Conservation (phyloP, 2,113 vertebrate genomes). For the Oophaga pumilio region DNA sequence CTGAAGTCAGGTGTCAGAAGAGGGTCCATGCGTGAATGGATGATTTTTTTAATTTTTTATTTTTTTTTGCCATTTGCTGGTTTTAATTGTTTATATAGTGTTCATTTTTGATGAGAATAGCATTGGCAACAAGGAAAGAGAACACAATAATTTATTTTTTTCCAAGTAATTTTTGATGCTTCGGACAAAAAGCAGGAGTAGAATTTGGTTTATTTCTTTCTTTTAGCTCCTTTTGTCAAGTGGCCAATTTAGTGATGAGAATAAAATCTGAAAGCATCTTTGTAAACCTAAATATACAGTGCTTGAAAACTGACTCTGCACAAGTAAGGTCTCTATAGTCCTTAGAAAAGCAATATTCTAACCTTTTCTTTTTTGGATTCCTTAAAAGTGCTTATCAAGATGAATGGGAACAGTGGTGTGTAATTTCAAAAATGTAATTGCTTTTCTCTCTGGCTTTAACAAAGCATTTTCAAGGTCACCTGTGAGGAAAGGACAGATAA, state of each 20-base stretch:
- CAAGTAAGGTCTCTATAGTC: conserved; percentile 64
- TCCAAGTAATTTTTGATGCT: neutral
- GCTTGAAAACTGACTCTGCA: conserved; percentile 68
- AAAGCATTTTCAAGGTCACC: conserved; percentile 74
- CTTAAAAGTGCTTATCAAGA: conserved; percentile 81
- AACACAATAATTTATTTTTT: neutral
- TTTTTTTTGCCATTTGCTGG: neutral
- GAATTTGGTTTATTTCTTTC: conserved; percentile 23
- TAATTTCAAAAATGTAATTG: conserved; percentile 83
- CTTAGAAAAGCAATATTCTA: conserved; percentile 68
- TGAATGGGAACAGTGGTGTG: conserved; percentile 76
- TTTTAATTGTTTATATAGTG: neutral
- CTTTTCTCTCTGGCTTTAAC: conserved; percentile 73
- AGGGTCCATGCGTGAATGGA: neutral
- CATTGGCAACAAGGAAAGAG: neutral
- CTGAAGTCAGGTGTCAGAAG: neutral
- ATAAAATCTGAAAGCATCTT: conserved; percentile 72
- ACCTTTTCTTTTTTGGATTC: conserved; percentile 67
- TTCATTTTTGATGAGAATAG: neutral
- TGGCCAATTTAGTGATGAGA: conserved; percentile 65
- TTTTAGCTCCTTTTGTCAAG: conserved; percentile 43
- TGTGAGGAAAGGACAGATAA: conserved; percentile 61
- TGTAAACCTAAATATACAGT: conserved; percentile 71
- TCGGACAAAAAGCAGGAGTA: conserved; percentile 11
- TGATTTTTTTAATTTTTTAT: neutral